These are phyloP conservation scores for Bellardia pandia DNA, from an alignment of 2,888 invertebrate species.

Conservation along the genomic window DNA sequence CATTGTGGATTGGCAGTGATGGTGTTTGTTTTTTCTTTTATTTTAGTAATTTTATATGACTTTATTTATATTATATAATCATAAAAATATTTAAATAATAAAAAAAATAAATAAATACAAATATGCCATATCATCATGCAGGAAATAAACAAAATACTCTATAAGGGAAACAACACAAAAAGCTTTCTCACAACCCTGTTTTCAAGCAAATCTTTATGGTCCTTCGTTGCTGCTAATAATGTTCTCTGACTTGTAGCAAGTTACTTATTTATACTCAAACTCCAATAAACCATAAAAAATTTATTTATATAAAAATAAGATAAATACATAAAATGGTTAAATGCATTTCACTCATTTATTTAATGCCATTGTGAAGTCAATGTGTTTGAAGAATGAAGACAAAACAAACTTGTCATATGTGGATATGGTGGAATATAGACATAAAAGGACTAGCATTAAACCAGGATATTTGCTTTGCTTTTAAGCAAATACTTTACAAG, in stretches of 20 bases:
- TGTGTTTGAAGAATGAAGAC: not conserved
- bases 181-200: not conserved
- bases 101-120: constrained; percentile 35
- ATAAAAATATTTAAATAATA: constrained; percentile 58
- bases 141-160: constrained; percentile 57
- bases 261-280: constrained; percentile 37
- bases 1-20: constrained; percentile 6
- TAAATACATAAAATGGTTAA: constrained; percentile 65
- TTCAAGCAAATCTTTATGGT: constrained; percentile 43
- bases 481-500: constrained; percentile 3
- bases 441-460: constrained; percentile 39
- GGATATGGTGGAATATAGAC: not conserved
- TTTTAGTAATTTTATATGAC: constrained; percentile 41
- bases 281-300: constrained; percentile 63
- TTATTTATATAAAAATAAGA: constrained; percentile 30
- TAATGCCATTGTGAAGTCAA: constrained; percentile 46
- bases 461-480: constrained; percentile 19
- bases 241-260: constrained; percentile 9
- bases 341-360: constrained; percentile 57
- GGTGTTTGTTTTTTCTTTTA: not conserved
- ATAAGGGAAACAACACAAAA: constrained; percentile 12
- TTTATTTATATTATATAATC: constrained; percentile 68
- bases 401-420: constrained; percentile 12
- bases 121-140: constrained; percentile 48
- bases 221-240: constrained; percentile 50